Evolutionary conservation across 2,113 vertebrate genomes (phyloP).

Genomic region (Sinocyclocheilus maitianheensis): DNA sequence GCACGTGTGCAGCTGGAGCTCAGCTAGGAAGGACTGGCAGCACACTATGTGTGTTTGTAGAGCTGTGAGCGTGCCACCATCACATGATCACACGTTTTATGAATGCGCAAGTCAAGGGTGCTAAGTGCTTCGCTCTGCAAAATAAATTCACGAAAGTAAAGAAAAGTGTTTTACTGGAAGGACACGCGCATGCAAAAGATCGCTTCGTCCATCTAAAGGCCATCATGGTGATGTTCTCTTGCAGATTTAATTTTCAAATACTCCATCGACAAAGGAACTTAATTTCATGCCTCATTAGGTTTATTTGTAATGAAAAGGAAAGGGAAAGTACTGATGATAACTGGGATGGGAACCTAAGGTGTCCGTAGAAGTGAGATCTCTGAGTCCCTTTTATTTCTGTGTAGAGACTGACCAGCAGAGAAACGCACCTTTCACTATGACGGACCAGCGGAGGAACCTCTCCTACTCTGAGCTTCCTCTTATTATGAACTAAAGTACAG

Average conservation of each 20-base stretch:
- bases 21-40: constrained; percentile 11
- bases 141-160: constrained; percentile 19
- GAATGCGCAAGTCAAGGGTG: constrained; percentile 6
- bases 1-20: constrained; percentile 14
- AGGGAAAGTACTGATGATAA: constrained; percentile 42
- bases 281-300: constrained; percentile 62
- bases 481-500: not conserved
- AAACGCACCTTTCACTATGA: not conserved
- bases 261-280: constrained; percentile 52
- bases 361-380: constrained; percentile 20
- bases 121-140: constrained; percentile 9
- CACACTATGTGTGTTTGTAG: constrained; percentile 28
- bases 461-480: not conserved
- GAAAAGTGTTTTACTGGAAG: constrained; percentile 11
- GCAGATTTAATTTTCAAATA: constrained; percentile 50
- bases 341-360: constrained; percentile 38
- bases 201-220: constrained; percentile 22
- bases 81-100: constrained; percentile 32
- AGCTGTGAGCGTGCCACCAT: not conserved
- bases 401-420: constrained; percentile 11
- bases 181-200: not conserved
- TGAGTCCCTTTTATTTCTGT: not conserved
- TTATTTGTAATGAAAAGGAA: constrained; percentile 48
- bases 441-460: not conserved
- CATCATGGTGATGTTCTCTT: constrained; percentile 36